Evolutionary conservation across 2,797 vertebrate species (phyloP), one percentile per base, ranked within the genome.

Genomic region (Ceyx erithaca): DNA sequence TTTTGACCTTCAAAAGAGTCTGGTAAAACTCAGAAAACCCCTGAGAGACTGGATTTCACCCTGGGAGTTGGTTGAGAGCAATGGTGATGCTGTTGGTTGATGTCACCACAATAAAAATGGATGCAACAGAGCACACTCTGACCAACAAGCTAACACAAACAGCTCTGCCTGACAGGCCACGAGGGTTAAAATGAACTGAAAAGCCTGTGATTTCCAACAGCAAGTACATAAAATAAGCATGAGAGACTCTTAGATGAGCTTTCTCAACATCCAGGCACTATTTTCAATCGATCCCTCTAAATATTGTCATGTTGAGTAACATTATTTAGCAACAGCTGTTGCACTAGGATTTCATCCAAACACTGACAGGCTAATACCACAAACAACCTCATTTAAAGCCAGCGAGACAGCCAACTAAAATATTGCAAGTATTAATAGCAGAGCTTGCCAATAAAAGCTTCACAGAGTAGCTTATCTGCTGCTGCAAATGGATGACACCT

Each of bases 261-360:
- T 84, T 78, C 48, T 78, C 62, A 76, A 66, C 5, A 26, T 30
- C 49, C 2, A 77, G 3, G 7, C 22, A 51, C 46, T 77, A 63
- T 72, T 92, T 92, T 83, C 59, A 78, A 70, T 64, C 3, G 8
- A 58, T 72, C 57, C 62, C 62, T 80, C 77, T 72, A 89, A 92
- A 83, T 61, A 91, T n/a, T 79, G 63, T 59, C 92, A 95, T 0
- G 0, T 13, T 87, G 51, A 91, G 80, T 59, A 84, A 87, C 70
- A 64, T 28, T 87, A 67, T 76, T 93, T 76, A 92, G 67, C 43
- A 89, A 85, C 51, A 92, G 71, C 86, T 89, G 75, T 66, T 75
- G 33, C 66, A 58, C 55, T 87, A 72, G 59, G 80, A 62, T 92
- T 79, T 81, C 89, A 86, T 30, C 63, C 41, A 59, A 91, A 91